Conservation (phyloP, 2,888 invertebrate species). For the Ennomos erosarius region DNA sequence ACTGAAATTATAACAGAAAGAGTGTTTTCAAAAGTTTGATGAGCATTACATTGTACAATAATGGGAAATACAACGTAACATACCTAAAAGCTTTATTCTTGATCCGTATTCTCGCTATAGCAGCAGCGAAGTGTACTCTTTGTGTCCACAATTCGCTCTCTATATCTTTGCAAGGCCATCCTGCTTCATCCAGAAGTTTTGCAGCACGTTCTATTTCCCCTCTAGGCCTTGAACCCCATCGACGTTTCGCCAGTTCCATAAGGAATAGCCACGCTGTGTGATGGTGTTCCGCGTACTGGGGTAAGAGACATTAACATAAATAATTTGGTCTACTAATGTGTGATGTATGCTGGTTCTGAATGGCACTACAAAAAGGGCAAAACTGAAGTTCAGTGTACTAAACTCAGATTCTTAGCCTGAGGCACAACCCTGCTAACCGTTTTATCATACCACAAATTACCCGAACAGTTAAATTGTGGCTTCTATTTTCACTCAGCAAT, state of each 20-base stretch:
- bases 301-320: neutral
- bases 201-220: constrained; percentile 62
- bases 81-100: constrained; percentile 88
- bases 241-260: constrained; percentile 88
- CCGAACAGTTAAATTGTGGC: no score
- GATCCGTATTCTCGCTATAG: constrained; percentile 91
- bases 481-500: neutral
- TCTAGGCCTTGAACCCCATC: constrained; percentile 77
- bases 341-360: no score
- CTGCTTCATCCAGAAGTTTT: constrained; percentile 58
- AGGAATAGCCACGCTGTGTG: constrained; percentile 87
- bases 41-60: no score
- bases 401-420: no score
- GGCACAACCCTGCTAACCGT: no score
- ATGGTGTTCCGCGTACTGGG: constrained; percentile 60
- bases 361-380: no score
- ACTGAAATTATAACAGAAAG: constrained; percentile 48
- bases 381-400: no score
- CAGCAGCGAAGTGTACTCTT: constrained; percentile 90
- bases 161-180: constrained; percentile 77
- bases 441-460: no score
- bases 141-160: constrained; percentile 87
- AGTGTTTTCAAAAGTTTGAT: neutral
- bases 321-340: no score
- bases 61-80: constrained; percentile 40